Conservation (phyloP, 2,113 vertebrate genomes). For the Chloropsis hardwickii region DNA sequence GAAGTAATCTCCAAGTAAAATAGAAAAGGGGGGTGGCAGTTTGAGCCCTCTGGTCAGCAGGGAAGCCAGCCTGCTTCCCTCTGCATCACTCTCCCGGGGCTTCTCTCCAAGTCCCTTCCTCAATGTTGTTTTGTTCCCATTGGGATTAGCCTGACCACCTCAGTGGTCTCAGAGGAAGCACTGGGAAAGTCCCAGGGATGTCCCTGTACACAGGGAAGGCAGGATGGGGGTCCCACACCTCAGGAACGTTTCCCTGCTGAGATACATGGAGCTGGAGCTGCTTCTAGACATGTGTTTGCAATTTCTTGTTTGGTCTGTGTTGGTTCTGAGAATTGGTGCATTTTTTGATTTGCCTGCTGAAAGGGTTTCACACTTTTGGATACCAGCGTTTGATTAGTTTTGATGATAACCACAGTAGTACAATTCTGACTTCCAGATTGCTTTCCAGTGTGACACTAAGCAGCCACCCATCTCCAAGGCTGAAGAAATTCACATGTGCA, state of each 20-base stretch:
- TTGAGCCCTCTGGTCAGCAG: not conserved
- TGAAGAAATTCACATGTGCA: slow-evolving; percentile 42
- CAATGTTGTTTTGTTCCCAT: not conserved
- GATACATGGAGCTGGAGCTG: not conserved
- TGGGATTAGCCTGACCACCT: not conserved
- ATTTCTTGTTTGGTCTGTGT: slow-evolving; percentile 40
- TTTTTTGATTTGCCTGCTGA: slow-evolving; percentile 52
- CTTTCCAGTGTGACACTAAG: slow-evolving; percentile 26
- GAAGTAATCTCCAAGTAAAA: not conserved
- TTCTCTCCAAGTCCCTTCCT: not conserved
- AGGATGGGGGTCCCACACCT: not conserved
- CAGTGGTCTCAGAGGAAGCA: not conserved
- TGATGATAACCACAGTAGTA: slow-evolving; percentile 66
- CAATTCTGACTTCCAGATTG: slow-evolving; percentile 41
- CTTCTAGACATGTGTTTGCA: slow-evolving; percentile 51
- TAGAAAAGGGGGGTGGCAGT: fast-evolving
- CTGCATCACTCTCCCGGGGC: fast-evolving
- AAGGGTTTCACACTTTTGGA: slow-evolving; percentile 55
- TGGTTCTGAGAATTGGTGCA: not conserved
- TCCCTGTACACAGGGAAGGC: not conserved
- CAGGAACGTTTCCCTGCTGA: not conserved
- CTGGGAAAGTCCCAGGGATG: not conserved
- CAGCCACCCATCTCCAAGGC: slow-evolving; percentile 48
- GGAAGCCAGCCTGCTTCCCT: not conserved
- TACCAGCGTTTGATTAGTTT: slow-evolving; percentile 6